Evolutionary conservation across 2,888 invertebrate species (phyloP).

Genomic region (Drosophila fungiperda): DNA sequence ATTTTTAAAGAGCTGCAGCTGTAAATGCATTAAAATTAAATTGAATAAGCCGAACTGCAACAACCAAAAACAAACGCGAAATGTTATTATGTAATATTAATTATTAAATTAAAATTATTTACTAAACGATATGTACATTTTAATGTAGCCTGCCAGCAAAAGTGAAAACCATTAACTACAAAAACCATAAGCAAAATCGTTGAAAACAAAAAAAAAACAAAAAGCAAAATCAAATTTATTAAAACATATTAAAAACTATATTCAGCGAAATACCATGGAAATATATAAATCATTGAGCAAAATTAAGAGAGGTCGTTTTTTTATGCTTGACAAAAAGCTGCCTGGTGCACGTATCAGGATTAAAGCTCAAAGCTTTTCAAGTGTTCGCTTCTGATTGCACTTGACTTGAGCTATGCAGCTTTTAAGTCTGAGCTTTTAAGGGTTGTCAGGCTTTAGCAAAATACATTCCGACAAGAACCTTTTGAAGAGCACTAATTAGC

Average conservation of each 20-base stretch:
- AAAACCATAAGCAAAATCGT: slow-evolving; percentile 53
- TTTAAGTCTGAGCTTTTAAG: slow-evolving; percentile 1
- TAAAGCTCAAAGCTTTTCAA: not conserved
- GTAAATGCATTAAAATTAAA: slow-evolving; percentile 49
- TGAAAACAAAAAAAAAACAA: slow-evolving; percentile 36
- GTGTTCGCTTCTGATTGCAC: too few species aligned
- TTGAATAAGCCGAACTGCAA: slow-evolving; percentile 4
- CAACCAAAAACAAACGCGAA: slow-evolving; percentile 38
- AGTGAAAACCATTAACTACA: slow-evolving; percentile 50
- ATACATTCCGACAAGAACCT: slow-evolving; percentile 5
- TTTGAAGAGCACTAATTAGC: slow-evolving; percentile 19
- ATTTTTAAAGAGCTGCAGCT: slow-evolving; percentile 61
- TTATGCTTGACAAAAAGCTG: not conserved
- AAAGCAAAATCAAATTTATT: slow-evolving; percentile 60
- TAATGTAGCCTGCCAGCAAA: slow-evolving; percentile 61
- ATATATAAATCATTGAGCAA: slow-evolving; percentile 78
- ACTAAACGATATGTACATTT: slow-evolving; percentile 73
- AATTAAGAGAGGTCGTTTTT: slow-evolving; percentile 25
- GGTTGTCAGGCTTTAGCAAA: not conserved
- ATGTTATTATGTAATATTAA: slow-evolving; percentile 77
- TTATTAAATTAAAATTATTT: slow-evolving; percentile 70
- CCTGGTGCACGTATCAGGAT: not conserved
- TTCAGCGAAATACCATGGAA: slow-evolving; percentile 79
- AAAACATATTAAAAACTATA: slow-evolving; percentile 63
- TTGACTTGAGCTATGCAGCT: not conserved